Evolutionary conservation across 2,888 invertebrate genomes (phyloP), one percentile per base, ranked within the genome.

Genomic region (Coelopa pilipes): DNA sequence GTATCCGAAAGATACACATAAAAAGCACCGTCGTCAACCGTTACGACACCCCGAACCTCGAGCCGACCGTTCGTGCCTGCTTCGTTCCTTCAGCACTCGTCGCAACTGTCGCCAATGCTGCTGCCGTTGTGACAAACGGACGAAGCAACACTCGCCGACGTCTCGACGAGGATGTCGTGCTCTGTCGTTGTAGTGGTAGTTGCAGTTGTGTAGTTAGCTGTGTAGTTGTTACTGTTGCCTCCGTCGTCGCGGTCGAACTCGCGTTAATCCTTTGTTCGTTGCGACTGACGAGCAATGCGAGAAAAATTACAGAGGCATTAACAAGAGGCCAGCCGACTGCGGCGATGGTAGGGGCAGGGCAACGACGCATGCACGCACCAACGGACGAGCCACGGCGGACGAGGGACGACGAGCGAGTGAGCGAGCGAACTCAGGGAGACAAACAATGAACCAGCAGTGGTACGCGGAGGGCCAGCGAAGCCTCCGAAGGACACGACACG

Each of bases 191-290:
- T 53, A 53, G 53, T 15, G 3, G 13, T 9, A 53, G 53, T 53
- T n/a, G 53, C 10, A n/a, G 53, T 53, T 1, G 53, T 53, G 49
- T 49, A 49, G 49, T 49, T 49, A n/a, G n/a, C n/a, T n/a, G n/a
- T n/a, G 17, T 24, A 60, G 24, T 60, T 60, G 60, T 15, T 60
- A 13, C 60, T 60, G 60, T 24, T 60, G 57, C 69, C 59, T 47
- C 19, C 24, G 49, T 49, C 49, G 49, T 53, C 2, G 3, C 5
- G 15, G 47, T 21, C 60, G 70, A 53, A 21, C 50, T 53, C 71
- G 65, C 63, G 63, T 71, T 71, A 71, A 71, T 71, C 71, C 71
- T 71, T 71, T 65, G 63, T 65, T 65, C 65, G 63, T 55, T 46
- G 47, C 19, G 65, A 57, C 71, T 34, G 9, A 71, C 63, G 60